These are phyloP conservation scores for Fragum sueziense DNA, from an alignment of 2,888 invertebrate species.

Conservation along the genomic window DNA sequence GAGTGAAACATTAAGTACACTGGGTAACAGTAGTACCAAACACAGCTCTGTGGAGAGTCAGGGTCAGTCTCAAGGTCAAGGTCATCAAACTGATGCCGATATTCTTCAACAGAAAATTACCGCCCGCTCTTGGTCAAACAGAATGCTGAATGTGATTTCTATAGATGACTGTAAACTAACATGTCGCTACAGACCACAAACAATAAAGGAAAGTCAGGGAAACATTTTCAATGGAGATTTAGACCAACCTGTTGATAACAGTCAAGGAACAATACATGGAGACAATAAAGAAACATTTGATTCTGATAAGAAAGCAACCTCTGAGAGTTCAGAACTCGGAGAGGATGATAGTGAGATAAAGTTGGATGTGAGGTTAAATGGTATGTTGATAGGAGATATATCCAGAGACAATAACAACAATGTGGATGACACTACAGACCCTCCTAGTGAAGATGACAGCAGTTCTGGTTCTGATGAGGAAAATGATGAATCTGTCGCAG, in stretches of 20 bases:
- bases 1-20: conserved; percentile 39
- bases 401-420: conserved; percentile 4
- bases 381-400: conserved; percentile 11
- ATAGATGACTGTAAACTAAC: conserved; percentile 75
- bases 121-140: conserved; percentile 68
- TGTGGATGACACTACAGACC: neutral
- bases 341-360: conserved; percentile 13
- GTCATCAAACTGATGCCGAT: conserved; percentile 18
- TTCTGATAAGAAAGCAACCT: neutral
- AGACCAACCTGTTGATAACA: neutral
- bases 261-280: neutral
- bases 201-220: conserved; percentile 47
- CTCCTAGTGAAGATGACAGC: neutral
- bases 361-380: conserved; percentile 10
- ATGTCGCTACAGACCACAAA: conserved; percentile 63
- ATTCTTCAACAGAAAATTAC: conserved; percentile 57
- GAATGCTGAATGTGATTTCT: conserved; percentile 70
- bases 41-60: conserved; percentile 28
- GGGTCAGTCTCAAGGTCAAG: neutral
- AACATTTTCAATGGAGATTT: neutral
- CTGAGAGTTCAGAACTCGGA: neutral
- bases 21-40: conserved; percentile 37
- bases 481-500: neutral
- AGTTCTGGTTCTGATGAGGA: neutral
- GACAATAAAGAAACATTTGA: neutral